Base-by-base conservation (phyloP, 2,113 vertebrate genomes). In the Danionella cerebrum region DNA sequence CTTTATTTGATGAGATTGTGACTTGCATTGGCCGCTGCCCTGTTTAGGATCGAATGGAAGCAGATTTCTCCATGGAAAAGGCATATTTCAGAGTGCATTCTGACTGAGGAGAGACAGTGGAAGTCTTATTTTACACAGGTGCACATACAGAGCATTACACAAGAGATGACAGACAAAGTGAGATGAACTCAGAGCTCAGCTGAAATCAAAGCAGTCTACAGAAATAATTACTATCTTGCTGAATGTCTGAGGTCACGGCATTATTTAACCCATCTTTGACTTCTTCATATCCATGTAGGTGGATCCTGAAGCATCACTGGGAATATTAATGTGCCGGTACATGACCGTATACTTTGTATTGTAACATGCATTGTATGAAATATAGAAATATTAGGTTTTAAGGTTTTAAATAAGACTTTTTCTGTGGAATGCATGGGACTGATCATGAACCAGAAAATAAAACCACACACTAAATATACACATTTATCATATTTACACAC, bases 121-220 rank as follows among this genome's bases (percentile, higher is more conserved):
- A n/a, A n/a, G n/a, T 27, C 48, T 50, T 13, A 64, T 48, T 48
- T 63, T 16, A 64, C 29, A 64, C 36, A 18, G 27, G 36, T 7
- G 31, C 16, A n/a, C 24, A 29, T 41, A 59, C n/a, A 29, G 13
- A 53, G 9, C 18, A 29, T 53, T 44, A 62, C 33, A 42, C 14
- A 31, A 36, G 27, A 22, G 25, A 21, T 39, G 11, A 70, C 50
- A 27, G 60, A 53, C n/a, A 64, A 11, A 14, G 4, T 29, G 29
- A 42, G 65, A 65, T 69, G 52, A 65, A 8, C 12, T 2, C n/a
- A n/a, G 25, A 68, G 69, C 60, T 57, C 60, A 50, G 42, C 19
- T 38, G 31, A 22, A 52, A 47, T 60, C 9, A 36, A 11, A 55
- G 2, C 4, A 67, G 51, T 29, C 53, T 66, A 42, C 51, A 35